phyloP scores from a whole-genome alignment of 2,888 invertebrate species.

The Hemicrepidius hirtus region DNA sequence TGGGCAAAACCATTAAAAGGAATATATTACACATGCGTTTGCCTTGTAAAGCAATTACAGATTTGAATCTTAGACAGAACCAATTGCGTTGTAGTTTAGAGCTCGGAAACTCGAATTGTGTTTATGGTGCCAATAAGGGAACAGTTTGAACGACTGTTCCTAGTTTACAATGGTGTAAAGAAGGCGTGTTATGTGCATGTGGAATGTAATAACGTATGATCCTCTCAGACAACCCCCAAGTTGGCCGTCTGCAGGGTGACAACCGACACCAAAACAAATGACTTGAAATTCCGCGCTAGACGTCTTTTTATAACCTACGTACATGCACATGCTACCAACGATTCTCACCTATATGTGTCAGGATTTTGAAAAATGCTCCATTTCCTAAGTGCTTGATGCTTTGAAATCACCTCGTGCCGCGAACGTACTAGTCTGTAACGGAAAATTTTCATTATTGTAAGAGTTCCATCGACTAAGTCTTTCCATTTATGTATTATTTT shows the following conservation, averaged over 20 bases:
- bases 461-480: slow-evolving; percentile 2
- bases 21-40: neutral
- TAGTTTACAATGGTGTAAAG: slow-evolving; percentile 61
- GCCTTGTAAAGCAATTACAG: slow-evolving; percentile 16
- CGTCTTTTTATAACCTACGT: slow-evolving; percentile 57
- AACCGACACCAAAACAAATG: slow-evolving; percentile 68
- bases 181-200: slow-evolving; percentile 62
- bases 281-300: slow-evolving; percentile 63
- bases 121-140: slow-evolving; percentile 56
- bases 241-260: slow-evolving; percentile 62
- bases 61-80: slow-evolving; percentile 2
- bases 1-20: neutral
- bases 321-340: slow-evolving; percentile 40
- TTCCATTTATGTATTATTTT: neutral
- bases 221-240: slow-evolving; percentile 56
- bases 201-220: slow-evolving; percentile 67
- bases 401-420: slow-evolving; percentile 5
- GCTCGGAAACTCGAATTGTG: slow-evolving; percentile 36
- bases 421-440: neutral
- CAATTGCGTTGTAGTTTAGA: slow-evolving; percentile 23
- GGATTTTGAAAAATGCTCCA: slow-evolving; percentile 41
- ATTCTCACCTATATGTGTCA: slow-evolving; percentile 42
- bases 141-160: slow-evolving; percentile 58
- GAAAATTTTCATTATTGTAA: slow-evolving; percentile 27
- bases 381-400: slow-evolving; percentile 41